Conservation (phyloP, 2,888 invertebrate genomes). For the Philaethria dido region DNA sequence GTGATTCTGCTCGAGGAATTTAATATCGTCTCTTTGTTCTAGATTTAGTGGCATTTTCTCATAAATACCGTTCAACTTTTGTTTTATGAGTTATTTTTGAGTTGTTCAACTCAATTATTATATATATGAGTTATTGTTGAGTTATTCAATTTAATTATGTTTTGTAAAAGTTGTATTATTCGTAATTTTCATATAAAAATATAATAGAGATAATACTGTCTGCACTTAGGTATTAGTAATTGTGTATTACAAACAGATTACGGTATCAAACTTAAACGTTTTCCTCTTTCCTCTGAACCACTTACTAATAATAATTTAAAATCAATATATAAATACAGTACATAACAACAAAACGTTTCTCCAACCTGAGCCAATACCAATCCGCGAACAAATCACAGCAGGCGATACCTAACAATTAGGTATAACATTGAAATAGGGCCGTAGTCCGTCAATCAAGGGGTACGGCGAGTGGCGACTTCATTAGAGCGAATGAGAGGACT, state of each 20-base stretch:
- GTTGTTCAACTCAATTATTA: neutral
- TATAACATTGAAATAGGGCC: constrained; percentile 74
- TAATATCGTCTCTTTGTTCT: constrained; percentile 60
- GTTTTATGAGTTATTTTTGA: neutral
- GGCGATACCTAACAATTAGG: constrained; percentile 69
- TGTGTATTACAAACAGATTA: neutral
- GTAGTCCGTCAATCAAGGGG: constrained; percentile 79
- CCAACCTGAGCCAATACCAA: constrained; percentile 29
- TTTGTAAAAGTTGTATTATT: too few relatives aligned
- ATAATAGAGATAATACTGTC: neutral
- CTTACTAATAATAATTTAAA: neutral
- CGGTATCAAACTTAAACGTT: neutral
- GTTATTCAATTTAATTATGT: too few relatives aligned
- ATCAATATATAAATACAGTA: neutral
- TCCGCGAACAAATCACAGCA: constrained; percentile 53
- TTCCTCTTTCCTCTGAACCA: neutral
- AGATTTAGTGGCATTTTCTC: constrained; percentile 38
- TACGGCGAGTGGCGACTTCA: constrained; percentile 76
- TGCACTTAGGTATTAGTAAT: neutral
- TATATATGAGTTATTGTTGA: neutral
- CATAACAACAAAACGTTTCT: neutral
- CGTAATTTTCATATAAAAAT: neutral
- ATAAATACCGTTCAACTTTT: constrained; percentile 18
- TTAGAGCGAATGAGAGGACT: constrained; percentile 68
- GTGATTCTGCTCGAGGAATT: constrained; percentile 70